These are phyloP conservation scores for Callionymus lyra DNA, from an alignment of 2,113 vertebrate species.

Conservation along the genomic window DNA sequence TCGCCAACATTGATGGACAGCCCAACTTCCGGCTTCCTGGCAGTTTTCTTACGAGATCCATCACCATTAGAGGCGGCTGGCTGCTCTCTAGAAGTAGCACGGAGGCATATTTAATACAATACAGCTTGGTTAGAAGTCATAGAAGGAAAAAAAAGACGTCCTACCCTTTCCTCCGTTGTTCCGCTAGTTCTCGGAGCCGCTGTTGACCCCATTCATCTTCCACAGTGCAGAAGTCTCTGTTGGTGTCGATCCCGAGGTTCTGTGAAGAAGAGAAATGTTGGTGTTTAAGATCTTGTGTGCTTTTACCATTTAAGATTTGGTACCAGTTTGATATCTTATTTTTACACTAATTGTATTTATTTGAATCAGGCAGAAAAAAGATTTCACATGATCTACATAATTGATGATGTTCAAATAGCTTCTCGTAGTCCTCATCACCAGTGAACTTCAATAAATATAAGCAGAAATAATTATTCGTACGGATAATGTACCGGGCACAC, in stretches of 20 bases:
- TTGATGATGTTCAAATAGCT: too few relatives aligned
- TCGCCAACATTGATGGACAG: constrained; percentile 69
- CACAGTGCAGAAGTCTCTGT: constrained; percentile 71
- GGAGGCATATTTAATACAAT: neutral
- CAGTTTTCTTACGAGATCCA: constrained; percentile 33
- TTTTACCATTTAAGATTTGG: too few relatives aligned
- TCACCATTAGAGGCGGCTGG: constrained; percentile 10
- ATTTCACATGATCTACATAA: too few relatives aligned
- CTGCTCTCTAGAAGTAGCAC: constrained; percentile 32
- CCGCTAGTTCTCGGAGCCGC: constrained; percentile 61
- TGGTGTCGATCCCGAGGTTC: constrained; percentile 80
- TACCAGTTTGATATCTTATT: neutral
- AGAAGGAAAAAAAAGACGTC: constrained; percentile 6
- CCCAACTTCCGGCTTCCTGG: constrained; percentile 66
- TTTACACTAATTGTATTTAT: neutral
- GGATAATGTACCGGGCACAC: too few relatives aligned
- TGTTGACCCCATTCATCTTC: constrained; percentile 72
- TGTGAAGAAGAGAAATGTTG: constrained; percentile 32
- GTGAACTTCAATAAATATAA: too few relatives aligned
- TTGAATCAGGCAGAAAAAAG: too few relatives aligned
- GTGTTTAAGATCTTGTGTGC: neutral
- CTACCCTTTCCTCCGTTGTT: constrained; percentile 68
- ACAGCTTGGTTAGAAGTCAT: neutral
- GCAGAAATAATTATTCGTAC: too few relatives aligned
- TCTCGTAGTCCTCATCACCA: too few relatives aligned